Conservation (phyloP, 2,797 vertebrate genomes). For the Cygnus olor region DNA sequence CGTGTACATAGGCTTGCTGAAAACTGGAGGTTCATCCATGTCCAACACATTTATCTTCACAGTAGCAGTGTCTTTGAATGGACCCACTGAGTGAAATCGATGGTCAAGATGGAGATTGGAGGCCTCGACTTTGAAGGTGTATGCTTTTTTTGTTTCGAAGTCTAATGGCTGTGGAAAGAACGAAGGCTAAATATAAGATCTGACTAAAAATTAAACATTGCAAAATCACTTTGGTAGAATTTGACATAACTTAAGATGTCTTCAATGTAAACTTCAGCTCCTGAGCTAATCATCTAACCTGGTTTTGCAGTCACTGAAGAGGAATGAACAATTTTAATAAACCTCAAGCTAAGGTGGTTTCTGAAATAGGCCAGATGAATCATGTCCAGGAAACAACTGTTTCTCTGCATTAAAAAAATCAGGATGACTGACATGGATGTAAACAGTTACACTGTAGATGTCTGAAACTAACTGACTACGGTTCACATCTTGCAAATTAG, state of each 20-base stretch:
- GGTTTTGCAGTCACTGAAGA: neutral
- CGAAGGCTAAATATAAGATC: constrained; percentile 24
- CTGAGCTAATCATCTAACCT: neutral
- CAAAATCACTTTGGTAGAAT: neutral
- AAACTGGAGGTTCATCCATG: constrained; percentile 95
- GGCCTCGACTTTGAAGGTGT: constrained; percentile 97
- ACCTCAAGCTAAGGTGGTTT: neutral
- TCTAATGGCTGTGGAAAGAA: constrained; percentile 85
- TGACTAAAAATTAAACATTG: neutral
- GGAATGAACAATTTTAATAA: neutral
- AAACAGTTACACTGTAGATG: constrained; percentile 8
- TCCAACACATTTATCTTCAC: constrained; percentile 97
- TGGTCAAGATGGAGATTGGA: constrained; percentile 92
- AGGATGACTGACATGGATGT: constrained; percentile 5
- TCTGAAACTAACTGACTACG: constrained; percentile 22
- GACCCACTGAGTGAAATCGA: constrained; percentile 91
- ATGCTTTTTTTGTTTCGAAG: constrained; percentile 96
- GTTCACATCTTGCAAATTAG: constrained; percentile 14
- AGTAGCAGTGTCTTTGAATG: constrained; percentile 97
- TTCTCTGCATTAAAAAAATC: neutral
- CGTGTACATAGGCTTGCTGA: constrained; percentile 90
- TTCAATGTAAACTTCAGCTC: neutral
- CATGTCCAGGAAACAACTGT: neutral
- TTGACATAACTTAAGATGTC: neutral
- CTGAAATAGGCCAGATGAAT: constrained; percentile 8